These are phyloP conservation scores for Drosophila insularis DNA, from an alignment of 1,140 invertebrate genomes.

Conservation along the genomic window DNA sequence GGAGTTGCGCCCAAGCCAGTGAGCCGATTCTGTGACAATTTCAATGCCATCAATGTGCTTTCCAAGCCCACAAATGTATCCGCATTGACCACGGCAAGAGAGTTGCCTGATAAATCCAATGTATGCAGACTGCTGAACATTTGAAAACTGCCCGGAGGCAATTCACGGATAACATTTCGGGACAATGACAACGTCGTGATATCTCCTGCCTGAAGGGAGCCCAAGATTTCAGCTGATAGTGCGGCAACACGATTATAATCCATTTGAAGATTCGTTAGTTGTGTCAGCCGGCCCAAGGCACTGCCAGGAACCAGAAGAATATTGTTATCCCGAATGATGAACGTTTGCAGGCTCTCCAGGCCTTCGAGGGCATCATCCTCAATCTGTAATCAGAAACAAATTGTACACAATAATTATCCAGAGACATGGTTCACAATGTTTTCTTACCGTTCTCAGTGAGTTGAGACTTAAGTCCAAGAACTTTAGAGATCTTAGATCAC, in stretches of 20 bases:
- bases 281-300: conserved; percentile 88
- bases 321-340: conserved; percentile 94
- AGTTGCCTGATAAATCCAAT: conserved; percentile 91
- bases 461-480: conserved; percentile 93
- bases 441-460: conserved; percentile 90
- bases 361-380: conserved; percentile 94
- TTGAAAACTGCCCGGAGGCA: conserved; percentile 90
- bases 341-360: conserved; percentile 88
- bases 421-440: background rate
- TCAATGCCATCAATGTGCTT: conserved; percentile 87
- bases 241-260: conserved; percentile 95
- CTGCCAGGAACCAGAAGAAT: conserved; percentile 91
- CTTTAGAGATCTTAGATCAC: conserved; percentile 87
- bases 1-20: conserved; percentile 86
- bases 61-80: conserved; percentile 90
- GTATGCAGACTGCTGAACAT: conserved; percentile 89
- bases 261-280: conserved; percentile 89
- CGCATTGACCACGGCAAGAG: conserved; percentile 87
- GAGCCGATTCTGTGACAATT: conserved; percentile 90
- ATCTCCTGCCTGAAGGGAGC: conserved; percentile 84
- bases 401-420: background rate
- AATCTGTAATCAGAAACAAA: conserved; percentile 84
- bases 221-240: conserved; percentile 89
- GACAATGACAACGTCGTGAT: conserved; percentile 85
- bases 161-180: conserved; percentile 93